A percentile compares a stretch with the other conserved stretches of the same genome.
Conservation (phyloP, 1,140 invertebrate genomes). For the Caenorhabditis elegans region DNA sequence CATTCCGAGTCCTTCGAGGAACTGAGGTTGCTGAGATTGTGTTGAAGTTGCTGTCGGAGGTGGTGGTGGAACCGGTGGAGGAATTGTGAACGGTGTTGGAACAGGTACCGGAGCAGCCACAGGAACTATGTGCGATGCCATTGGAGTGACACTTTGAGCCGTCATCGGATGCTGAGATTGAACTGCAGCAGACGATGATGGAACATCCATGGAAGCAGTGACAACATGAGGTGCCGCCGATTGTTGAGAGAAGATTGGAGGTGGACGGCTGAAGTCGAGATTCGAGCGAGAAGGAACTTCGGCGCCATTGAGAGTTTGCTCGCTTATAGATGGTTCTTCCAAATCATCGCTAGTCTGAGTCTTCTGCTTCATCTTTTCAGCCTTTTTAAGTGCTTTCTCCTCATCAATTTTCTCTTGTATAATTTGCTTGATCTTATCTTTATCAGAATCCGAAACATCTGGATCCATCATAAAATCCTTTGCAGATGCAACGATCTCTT, state of each 20-base stretch:
- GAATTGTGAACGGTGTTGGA: not conserved
- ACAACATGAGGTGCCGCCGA: not conserved
- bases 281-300: not conserved
- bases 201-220: not conserved
- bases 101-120: not conserved
- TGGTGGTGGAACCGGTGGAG: not conserved
- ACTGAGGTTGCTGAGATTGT: not conserved
- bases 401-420: not conserved
- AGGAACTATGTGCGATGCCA: not conserved
- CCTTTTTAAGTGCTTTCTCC: not conserved
- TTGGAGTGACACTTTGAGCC: not conserved
- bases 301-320: not conserved
- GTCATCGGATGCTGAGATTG: not conserved
- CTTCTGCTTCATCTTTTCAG: not conserved
- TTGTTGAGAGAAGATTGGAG: not conserved
- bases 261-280: not conserved
- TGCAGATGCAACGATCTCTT: not conserved
- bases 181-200: not conserved
- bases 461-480: not conserved
- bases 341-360: too few relatives aligned
- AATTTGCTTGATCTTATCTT: not conserved
- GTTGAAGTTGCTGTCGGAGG: not conserved
- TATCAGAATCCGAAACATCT: not conserved
- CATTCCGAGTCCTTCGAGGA: slow-evolving; percentile 6
- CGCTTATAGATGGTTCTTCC: not conserved